Base-by-base conservation (phyloP, 2,888 invertebrate species). In the Lasioglossum morio region DNA sequence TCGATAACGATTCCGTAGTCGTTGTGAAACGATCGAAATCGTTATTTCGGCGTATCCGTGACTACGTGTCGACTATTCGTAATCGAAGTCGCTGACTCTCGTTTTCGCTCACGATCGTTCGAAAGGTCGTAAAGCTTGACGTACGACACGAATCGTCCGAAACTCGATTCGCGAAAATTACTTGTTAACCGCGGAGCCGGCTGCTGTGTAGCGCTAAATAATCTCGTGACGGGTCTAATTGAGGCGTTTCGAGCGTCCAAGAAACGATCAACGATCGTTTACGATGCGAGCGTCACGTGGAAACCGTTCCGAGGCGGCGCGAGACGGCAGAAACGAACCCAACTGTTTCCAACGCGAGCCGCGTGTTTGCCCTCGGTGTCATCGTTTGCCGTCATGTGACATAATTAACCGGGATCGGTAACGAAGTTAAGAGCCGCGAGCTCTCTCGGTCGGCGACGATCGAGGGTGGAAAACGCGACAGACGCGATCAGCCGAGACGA, bases 381-480 rank as follows among this genome's bases (percentile, higher is more conserved):
- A 82, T 74, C 66, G 63, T 19, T 53, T 27, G 37, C 82, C 48
- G 63, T 83, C 79, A 76, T 57, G 84, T 63, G 85, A 85, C 77
- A 37, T 66, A 48, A 82, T 79, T 85, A 82, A 81, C 27, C 69
- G 53, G 30, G 43, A 30, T 34, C 60, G 78, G 27, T 66, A 79
- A 79, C 73, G 53, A 79, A 66, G 66, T 84, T 77, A 63, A 79
- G 12, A 69, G 46, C 8, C 12, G 23, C 40, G 27, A 34, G 63
- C 12, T n/a, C n/a, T n/a, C n/a, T 70, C 7, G 19, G 16, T 16
- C 30, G 37, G 3, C n/a, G 16, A 30, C 14, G 78, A 87, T 86
- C 74, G 43, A 86, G 79, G 82, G 82, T 77, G 79, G 43, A 85
- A 82, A 85, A 81, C 46, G 70, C 30, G 82, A 82, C 78, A 75